phyloP scores from a whole-genome alignment of 2,797 vertebrate genomes.

The Acanthurus leucopareius region DNA sequence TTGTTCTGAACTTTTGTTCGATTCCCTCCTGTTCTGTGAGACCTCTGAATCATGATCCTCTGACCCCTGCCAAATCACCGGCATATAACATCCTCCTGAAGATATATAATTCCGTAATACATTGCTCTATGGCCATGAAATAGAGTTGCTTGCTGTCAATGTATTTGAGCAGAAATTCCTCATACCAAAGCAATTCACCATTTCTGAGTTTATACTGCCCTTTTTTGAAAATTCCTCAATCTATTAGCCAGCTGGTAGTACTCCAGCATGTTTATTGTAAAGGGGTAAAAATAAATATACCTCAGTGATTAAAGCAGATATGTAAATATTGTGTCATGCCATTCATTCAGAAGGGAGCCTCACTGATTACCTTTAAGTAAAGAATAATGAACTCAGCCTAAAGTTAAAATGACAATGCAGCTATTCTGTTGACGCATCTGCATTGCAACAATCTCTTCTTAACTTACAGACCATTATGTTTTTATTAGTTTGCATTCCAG shows the following conservation, averaged over 20 bases:
- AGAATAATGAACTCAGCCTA: constrained; percentile 80
- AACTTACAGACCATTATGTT: background rate
- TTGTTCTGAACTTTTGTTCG: constrained; percentile 56
- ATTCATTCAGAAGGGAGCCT: constrained; percentile 58
- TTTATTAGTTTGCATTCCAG: constrained; percentile 16
- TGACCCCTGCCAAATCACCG: constrained; percentile 53
- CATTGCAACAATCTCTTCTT: constrained; percentile 6
- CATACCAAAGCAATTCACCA: constrained; percentile 73
- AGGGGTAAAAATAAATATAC: constrained; percentile 84
- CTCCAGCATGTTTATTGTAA: constrained; percentile 82
- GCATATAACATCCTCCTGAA: constrained; percentile 45
- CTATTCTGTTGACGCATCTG: constrained; percentile 66
- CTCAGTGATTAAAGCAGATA: constrained; percentile 84
- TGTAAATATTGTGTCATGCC: constrained; percentile 79
- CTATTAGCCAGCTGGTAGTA: constrained; percentile 84
- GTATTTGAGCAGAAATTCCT: constrained; percentile 69
- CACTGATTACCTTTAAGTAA: constrained; percentile 85
- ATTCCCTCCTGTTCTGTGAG: constrained; percentile 42
- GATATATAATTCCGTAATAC: constrained; percentile 20
- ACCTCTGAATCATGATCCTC: constrained; percentile 38
- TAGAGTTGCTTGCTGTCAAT: constrained; percentile 40
- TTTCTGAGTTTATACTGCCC: constrained; percentile 57
- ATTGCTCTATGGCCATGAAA: constrained; percentile 16
- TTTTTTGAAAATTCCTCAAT: constrained; percentile 56
- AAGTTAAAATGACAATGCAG: constrained; percentile 73